Evolutionary conservation across 2,888 invertebrate species (phyloP).

Genomic region (Chymomyza procnemis): DNA sequence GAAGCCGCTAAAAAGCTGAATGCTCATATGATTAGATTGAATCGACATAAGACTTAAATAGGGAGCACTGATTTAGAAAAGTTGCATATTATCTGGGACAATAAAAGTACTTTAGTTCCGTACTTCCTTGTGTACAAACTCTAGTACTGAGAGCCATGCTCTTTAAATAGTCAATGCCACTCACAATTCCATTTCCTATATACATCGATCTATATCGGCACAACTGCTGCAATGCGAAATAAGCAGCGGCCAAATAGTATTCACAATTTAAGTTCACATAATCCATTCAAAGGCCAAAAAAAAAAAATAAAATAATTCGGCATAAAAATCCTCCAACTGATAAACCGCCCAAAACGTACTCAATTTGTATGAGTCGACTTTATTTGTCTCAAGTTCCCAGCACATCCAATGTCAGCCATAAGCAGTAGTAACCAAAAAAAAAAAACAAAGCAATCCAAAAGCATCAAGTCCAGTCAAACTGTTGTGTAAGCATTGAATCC

Average conservation of each 20-base stretch:
- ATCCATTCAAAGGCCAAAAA: not conserved
- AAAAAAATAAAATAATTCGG: too few relatives aligned
- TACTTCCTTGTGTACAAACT: too few relatives aligned
- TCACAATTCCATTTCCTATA: not conserved
- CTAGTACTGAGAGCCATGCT: too few relatives aligned
- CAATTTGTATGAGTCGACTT: conserved; percentile 42
- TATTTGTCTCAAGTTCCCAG: conserved; percentile 29
- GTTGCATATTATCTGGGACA: too few relatives aligned
- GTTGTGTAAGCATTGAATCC: not conserved
- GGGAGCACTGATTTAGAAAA: too few relatives aligned
- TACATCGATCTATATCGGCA: conserved; percentile 11
- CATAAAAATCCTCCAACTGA: conserved; percentile 39
- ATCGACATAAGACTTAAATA: too few relatives aligned
- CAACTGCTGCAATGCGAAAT: conserved; percentile 9
- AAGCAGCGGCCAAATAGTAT: not conserved
- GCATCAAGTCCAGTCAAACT: conserved; percentile 11
- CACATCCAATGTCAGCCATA: conserved; percentile 2
- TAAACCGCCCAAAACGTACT: conserved; percentile 45
- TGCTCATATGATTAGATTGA: too few relatives aligned
- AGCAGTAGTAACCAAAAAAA: conserved; percentile 1
- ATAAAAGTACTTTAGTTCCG: too few relatives aligned
- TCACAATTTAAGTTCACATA: not conserved
- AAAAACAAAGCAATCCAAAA: conserved; percentile 18
- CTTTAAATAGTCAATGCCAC: too few relatives aligned
- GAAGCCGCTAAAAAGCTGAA: too few relatives aligned